Conservation (phyloP, 2,113 vertebrate genomes). For the Labeo rohita region DNA sequence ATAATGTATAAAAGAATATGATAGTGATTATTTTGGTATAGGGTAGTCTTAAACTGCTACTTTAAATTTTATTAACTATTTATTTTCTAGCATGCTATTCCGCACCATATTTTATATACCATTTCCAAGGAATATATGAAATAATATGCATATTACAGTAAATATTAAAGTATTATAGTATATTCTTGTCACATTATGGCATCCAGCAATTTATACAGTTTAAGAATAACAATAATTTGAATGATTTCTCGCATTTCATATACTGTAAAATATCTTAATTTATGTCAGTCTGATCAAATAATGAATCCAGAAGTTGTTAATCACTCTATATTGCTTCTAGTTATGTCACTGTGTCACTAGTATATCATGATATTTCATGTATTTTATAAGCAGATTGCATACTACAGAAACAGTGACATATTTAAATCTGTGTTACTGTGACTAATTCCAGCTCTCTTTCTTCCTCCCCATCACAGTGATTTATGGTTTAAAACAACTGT, state of each 20-base stretch:
- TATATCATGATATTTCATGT: background rate
- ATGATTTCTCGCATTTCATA: background rate
- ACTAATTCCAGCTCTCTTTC: background rate
- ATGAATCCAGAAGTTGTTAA: background rate
- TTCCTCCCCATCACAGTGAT: background rate
- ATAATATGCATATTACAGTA: background rate
- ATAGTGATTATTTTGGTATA: background rate
- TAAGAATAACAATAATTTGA: background rate
- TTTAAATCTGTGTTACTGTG: background rate
- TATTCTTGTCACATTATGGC: background rate
- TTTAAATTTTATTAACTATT: background rate
- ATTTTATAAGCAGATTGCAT: background rate
- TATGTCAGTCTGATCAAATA: background rate
- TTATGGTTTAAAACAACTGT: conserved; percentile 5
- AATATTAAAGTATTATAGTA: background rate
- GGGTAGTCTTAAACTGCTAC: no score
- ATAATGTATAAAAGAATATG: background rate
- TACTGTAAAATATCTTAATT: background rate
- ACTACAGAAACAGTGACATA: background rate
- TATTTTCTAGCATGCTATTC: background rate
- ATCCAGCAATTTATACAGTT: background rate
- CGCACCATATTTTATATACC: background rate
- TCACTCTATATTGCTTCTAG: no score
- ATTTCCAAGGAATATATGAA: background rate
- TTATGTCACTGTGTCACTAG: background rate